Conservation (phyloP, 2,888 invertebrate genomes). For the Ochropleura leucogaster region DNA sequence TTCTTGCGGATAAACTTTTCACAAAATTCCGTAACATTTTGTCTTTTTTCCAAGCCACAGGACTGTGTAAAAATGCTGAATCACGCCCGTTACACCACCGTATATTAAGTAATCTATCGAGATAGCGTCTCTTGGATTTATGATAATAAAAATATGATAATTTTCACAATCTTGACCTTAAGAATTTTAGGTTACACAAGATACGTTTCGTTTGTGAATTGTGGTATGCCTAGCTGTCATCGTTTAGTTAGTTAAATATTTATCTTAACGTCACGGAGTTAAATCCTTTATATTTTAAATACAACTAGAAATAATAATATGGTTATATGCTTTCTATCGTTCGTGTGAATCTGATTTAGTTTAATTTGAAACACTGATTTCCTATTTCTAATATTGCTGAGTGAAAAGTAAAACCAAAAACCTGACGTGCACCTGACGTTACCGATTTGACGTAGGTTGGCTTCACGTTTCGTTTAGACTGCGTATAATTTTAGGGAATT, state of each 20-base stretch:
- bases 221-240: neutral
- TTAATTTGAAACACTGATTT: neutral
- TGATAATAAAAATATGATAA: slow-evolving; percentile 61
- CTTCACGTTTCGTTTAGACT: slow-evolving; percentile 36
- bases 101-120: slow-evolving; percentile 54
- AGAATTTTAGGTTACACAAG: slow-evolving; percentile 60
- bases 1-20: slow-evolving; percentile 78
- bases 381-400: neutral
- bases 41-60: slow-evolving; percentile 33
- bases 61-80: slow-evolving; percentile 49
- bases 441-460: slow-evolving; percentile 35
- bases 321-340: neutral
- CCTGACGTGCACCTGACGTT: slow-evolving; percentile 31
- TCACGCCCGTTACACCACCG: slow-evolving; percentile 53
- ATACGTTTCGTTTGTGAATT: slow-evolving; percentile 46
- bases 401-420: slow-evolving; percentile 8
- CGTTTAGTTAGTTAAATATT: neutral
- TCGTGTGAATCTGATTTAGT: too few species aligned
- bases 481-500: too few species aligned
- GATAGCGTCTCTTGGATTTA: slow-evolving; percentile 48
- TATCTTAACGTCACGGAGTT: neutral
- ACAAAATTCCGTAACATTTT: slow-evolving; percentile 81
- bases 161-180: slow-evolving; percentile 63
- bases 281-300: neutral
- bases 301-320: fast-evolving